Evolutionary conservation across 2,113 vertebrate species (phyloP).

Genomic region (Forbesichthys agassizii): DNA sequence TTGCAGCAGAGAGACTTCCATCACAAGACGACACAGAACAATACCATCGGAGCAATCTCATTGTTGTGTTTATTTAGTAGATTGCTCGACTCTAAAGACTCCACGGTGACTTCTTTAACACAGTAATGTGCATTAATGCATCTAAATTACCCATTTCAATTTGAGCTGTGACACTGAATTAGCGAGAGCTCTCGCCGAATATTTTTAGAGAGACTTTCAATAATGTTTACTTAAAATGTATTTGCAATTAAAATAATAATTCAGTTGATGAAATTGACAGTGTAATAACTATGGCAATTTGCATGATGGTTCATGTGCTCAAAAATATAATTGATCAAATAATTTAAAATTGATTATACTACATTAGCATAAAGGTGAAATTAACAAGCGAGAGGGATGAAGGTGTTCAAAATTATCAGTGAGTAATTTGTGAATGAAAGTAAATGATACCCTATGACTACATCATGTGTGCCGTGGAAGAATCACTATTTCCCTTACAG

Average conservation of each 20-base stretch:
- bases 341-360: neutral
- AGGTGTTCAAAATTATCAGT: conserved; percentile 41
- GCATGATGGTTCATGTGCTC: neutral
- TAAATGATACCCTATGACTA: conserved; percentile 30
- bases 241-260: neutral
- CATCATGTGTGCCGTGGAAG: neutral
- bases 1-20: conserved; percentile 21
- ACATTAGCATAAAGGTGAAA: neutral
- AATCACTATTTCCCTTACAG: too few relatives aligned
- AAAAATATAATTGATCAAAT: neutral
- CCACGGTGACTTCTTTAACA: conserved; percentile 36
- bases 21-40: conserved; percentile 40
- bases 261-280: neutral
- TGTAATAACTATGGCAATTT: neutral
- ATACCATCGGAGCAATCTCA: conserved; percentile 34
- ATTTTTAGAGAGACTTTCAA: neutral
- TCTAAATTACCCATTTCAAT: neutral
- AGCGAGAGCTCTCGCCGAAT: conserved; percentile 33
- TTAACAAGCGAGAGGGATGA: conserved; percentile 28
- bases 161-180: neutral
- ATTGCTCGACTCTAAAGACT: conserved; percentile 53
- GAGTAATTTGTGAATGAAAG: conserved; percentile 43
- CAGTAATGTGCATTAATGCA: too few relatives aligned
- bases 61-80: conserved; percentile 53
- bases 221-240: neutral